Percentiles rank a stretch among this genome's conserved stretches.
phyloP scores from a whole-genome alignment of 2,113 vertebrate genomes.

The Laterallus jamaicensis region DNA sequence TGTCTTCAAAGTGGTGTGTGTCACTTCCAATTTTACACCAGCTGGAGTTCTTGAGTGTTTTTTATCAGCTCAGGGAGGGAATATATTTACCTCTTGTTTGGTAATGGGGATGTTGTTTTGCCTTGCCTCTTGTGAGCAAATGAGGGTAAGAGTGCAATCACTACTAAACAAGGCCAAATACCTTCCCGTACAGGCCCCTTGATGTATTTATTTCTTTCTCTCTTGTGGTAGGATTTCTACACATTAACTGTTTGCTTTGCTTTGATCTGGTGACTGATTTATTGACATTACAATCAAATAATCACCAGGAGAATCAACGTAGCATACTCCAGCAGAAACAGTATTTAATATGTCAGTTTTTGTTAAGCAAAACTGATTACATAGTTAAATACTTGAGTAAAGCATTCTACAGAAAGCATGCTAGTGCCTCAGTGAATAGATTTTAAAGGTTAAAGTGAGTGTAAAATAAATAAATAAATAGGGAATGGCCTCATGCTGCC shows the following conservation, averaged over 20 bases:
- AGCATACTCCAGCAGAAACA: background rate
- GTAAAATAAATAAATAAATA: background rate
- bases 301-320: background rate
- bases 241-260: background rate
- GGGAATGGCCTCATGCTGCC: background rate
- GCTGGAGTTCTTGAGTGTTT: background rate
- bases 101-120: background rate
- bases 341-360: background rate
- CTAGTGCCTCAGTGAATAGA: background rate
- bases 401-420: background rate
- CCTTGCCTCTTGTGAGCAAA: background rate
- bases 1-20: background rate
- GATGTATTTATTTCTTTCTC: background rate
- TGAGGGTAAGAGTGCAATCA: background rate
- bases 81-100: background rate
- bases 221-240: background rate
- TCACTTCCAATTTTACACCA: background rate
- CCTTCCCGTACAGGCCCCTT: background rate
- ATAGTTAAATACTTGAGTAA: background rate
- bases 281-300: background rate
- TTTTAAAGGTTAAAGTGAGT: background rate
- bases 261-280: background rate
- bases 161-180: background rate
- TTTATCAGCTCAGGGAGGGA: background rate
- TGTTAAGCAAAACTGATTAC: background rate